Conservation (phyloP, 2,888 invertebrate genomes). For the Athalia circularis region DNA sequence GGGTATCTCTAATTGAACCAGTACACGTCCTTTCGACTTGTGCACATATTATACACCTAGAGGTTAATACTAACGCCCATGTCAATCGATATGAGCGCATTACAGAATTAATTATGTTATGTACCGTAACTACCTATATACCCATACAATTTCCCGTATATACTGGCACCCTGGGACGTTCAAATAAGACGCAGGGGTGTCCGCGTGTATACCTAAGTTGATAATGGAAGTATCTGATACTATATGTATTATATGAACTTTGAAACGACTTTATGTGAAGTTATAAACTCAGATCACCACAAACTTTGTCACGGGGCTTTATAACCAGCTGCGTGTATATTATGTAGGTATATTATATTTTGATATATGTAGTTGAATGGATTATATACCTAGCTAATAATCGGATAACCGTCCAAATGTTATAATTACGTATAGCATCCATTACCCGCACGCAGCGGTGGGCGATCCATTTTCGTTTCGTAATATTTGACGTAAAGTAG, state of each 20-base stretch:
- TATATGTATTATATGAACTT: slow-evolving; percentile 32
- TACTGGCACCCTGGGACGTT: background rate
- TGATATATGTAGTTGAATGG: slow-evolving; percentile 7
- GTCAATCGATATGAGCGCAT: no score
- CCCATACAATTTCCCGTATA: no score
- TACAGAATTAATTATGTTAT: background rate
- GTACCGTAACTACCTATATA: background rate
- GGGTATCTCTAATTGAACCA: no score
- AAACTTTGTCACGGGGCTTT: slow-evolving; percentile 27
- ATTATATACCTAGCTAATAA: slow-evolving; percentile 11
- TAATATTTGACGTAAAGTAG: slow-evolving; percentile 21
- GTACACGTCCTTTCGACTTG: no score
- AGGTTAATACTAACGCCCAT: no score
- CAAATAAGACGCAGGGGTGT: slow-evolving; percentile 16
- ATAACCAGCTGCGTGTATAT: background rate
- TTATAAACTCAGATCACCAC: slow-evolving; percentile 24
- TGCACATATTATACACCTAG: no score
- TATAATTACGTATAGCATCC: slow-evolving; percentile 33
- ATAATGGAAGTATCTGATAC: slow-evolving; percentile 45
- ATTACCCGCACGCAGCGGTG: background rate
- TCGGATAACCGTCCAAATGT: slow-evolving; percentile 4
- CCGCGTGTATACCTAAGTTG: slow-evolving; percentile 26
- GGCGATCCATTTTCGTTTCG: slow-evolving; percentile 17
- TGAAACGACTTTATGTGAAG: slow-evolving; percentile 42
- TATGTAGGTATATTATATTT: background rate